phyloP scores from a whole-genome alignment of 37 sponge, comb jelly and placozoan genomes.

The Agelas oroides region DNA sequence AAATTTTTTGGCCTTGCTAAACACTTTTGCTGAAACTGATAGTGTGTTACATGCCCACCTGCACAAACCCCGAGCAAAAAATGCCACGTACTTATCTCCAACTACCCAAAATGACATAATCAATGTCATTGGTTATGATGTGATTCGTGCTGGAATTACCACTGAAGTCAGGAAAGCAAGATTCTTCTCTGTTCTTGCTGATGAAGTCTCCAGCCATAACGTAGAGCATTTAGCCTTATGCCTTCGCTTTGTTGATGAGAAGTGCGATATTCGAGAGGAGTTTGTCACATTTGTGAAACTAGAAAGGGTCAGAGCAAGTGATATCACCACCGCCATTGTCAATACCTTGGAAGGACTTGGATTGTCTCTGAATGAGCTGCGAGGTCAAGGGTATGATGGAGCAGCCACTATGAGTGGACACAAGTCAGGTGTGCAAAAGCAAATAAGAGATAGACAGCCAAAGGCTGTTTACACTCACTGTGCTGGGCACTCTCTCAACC shows the following conservation, averaged over 20 bases:
- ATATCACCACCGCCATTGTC: conserved; percentile 64
- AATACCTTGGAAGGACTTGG: conserved; percentile 32
- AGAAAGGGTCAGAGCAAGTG: conserved; percentile 54
- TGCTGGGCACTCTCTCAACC: conserved; percentile 68
- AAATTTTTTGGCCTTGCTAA: conserved; percentile 26
- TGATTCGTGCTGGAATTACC: conserved; percentile 39
- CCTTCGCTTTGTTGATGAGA: conserved; percentile 34
- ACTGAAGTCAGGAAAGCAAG: conserved; percentile 51
- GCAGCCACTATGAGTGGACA: conserved; percentile 75
- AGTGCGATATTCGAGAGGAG: conserved; percentile 48
- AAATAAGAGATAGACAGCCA: conserved; percentile 60
- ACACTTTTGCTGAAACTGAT: conserved; percentile 37
- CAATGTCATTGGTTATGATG: conserved; percentile 62
- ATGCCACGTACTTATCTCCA: conserved; percentile 70
- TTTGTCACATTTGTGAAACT: conserved; percentile 60
- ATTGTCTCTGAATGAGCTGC: conserved; percentile 51
- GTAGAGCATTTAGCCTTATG: conserved; percentile 58
- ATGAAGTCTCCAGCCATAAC: conserved; percentile 68
- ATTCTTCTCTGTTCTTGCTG: conserved; percentile 66
- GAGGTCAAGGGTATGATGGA: conserved; percentile 76
- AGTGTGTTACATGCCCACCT: conserved; percentile 13
- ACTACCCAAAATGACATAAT: conserved; percentile 73
- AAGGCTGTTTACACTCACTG: conserved; percentile 66
- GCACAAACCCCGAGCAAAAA: conserved; percentile 34
- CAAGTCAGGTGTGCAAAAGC: conserved; percentile 68